Evolutionary conservation across 2,888 invertebrate genomes (phyloP), one percentile per base, ranked within the genome.

Genomic region (Teleiodes luculella): DNA sequence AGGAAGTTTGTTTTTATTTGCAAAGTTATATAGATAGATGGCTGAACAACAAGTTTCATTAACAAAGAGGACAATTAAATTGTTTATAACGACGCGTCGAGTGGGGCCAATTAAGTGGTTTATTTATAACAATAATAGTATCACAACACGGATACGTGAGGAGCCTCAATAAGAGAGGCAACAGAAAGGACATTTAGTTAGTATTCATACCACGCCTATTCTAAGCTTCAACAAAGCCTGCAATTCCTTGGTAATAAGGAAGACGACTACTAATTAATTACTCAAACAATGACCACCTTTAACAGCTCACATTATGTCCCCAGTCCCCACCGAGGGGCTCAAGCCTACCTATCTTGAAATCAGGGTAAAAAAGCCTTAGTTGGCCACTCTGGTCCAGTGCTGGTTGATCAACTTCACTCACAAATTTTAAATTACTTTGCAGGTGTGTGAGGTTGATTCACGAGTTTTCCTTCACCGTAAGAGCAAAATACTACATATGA

Each of bases 61-160:
- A 51, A 48, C 48, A 31, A 55, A 51, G 39, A 28, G 31, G 18
- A 28, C 46, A 51, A 55, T 55, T 55, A 54, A 46, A 55, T 46
- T 55, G 55, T 52, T 55, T 55, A 46, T 48, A 18, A 41, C 48
- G 28, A 35, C 30, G 30, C 13, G 31, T 31, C 33, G 39, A 43
- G 36, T 49, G 28, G 16, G 7, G 31, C 48, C 52, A 48, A 55
- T 52, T 31, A 49, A 31, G 39, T 33, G 37, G 30, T 55, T 55
- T 52, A 52, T 53, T 53, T 41, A 41, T 39, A 36, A 20, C 20
- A 28, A 28, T 13, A 43, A 28, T 39, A 18, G 16, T 41, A 41
- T 20, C 18, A 43, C 20, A 20, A 28, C 28, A 7, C 28, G 13
- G 37, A 11, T 13, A 28, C 43, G 43, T 43, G 43, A 43, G 8